phyloP scores from a whole-genome alignment of 2,113 vertebrate genomes.

The Eudyptes chrysolophus region DNA sequence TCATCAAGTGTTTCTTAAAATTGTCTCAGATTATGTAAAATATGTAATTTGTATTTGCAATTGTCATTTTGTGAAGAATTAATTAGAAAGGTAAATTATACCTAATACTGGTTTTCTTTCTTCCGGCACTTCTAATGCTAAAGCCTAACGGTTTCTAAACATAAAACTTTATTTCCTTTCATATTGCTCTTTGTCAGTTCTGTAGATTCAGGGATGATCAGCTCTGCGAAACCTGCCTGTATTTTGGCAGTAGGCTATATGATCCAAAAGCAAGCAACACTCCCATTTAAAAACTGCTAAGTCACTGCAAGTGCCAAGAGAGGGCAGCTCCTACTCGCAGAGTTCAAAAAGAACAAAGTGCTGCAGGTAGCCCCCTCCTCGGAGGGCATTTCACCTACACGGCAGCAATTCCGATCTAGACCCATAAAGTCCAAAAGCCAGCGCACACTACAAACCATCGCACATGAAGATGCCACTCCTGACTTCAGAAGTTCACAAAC shows the following conservation, averaged over 20 bases:
- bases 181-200: background rate
- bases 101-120: background rate
- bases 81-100: background rate
- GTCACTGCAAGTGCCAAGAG: background rate
- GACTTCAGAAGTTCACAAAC: background rate
- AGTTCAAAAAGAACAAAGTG: background rate
- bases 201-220: background rate
- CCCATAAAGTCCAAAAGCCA: background rate
- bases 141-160: background rate
- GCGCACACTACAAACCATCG: background rate
- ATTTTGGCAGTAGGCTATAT: background rate
- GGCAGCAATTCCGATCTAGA: background rate
- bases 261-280: background rate
- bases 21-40: background rate
- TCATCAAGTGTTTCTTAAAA: background rate
- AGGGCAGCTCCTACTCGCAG: accelerated
- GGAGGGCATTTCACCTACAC: background rate
- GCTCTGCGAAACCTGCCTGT: background rate
- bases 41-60: background rate
- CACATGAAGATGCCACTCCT: background rate
- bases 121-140: background rate
- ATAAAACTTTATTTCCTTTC: background rate
- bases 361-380: background rate
- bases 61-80: background rate
- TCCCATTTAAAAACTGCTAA: background rate